Evolutionary conservation across 1,140 invertebrate genomes (phyloP).

Genomic region (Achatina immaculata): DNA sequence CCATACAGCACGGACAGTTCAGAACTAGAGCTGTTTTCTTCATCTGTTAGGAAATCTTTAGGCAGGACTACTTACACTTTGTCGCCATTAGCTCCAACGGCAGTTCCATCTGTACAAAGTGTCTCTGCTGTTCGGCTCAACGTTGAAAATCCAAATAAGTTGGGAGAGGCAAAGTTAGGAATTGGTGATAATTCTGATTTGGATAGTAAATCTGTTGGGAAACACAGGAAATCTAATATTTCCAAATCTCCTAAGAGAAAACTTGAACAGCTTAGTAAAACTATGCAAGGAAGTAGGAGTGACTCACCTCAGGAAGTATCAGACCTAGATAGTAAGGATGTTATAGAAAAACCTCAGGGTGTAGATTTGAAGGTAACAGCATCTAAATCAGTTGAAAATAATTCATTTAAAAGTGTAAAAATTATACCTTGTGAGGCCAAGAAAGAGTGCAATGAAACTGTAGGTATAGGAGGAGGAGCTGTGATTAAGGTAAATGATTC

Average conservation of each 20-base stretch:
- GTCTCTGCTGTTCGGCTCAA: not conserved
- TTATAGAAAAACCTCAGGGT: not conserved
- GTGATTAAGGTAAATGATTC: not conserved
- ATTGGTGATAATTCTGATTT: conserved; percentile 14
- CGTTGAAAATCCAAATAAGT: not conserved
- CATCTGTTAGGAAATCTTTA: not conserved
- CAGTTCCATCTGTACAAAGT: conserved; percentile 2
- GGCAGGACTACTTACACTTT: not conserved
- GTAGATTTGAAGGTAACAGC: not conserved
- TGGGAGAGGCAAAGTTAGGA: not conserved
- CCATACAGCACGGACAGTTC: conserved; percentile 12
- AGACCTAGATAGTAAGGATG: not conserved
- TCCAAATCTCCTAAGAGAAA: conserved; percentile 27
- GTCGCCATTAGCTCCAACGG: not conserved
- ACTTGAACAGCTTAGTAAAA: conserved; percentile 11
- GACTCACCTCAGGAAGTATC: not conserved
- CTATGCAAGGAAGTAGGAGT: conserved; percentile 26
- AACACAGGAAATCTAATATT: not conserved
- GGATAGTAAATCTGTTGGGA: conserved; percentile 1
- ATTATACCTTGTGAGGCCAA: not conserved
- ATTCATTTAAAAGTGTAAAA: not conserved
- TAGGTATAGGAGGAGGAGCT: not conserved
- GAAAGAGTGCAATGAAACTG: conserved; percentile 1
- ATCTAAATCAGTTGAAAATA: not conserved
- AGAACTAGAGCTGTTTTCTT: not conserved